phyloP scores from a whole-genome alignment of 2,797 vertebrate species.

The Lepilemur septentrionalis region DNA sequence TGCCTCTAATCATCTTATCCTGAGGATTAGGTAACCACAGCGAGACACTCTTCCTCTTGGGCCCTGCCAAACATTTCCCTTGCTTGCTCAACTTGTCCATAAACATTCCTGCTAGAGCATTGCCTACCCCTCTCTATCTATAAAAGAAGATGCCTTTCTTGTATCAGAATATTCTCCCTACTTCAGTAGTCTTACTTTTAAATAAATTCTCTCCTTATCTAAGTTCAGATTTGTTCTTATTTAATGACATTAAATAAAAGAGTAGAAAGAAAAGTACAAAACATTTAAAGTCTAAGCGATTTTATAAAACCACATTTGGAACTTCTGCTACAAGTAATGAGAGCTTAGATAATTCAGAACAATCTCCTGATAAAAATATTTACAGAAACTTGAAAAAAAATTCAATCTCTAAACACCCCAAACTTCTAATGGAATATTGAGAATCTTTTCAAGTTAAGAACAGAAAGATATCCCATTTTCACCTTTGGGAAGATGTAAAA shows the following conservation, averaged over 20 bases:
- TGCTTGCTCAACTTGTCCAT: neutral
- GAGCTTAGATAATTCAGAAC: neutral
- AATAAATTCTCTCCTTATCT: neutral
- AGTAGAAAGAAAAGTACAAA: neutral
- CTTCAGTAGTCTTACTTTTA: neutral
- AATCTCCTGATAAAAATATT: neutral
- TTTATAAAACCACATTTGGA: neutral
- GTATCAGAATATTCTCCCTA: neutral
- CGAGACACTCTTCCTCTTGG: neutral
- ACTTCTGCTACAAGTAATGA: neutral
- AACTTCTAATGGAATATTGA: neutral
- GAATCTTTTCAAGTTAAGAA: neutral
- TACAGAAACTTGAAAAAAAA: neutral
- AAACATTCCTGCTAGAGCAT: neutral
- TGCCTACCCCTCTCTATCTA: neutral
- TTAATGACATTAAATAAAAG: neutral
- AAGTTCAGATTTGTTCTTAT: neutral
- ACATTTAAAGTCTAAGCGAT: neutral
- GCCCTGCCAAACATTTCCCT: neutral
- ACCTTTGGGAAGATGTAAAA: neutral
- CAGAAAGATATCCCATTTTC: neutral
- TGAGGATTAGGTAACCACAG: neutral
- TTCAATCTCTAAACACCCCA: neutral
- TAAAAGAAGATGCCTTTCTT: neutral
- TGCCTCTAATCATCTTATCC: neutral